Conservation (phyloP, 1,140 invertebrate genomes). For the Megalonaias nervosa region DNA sequence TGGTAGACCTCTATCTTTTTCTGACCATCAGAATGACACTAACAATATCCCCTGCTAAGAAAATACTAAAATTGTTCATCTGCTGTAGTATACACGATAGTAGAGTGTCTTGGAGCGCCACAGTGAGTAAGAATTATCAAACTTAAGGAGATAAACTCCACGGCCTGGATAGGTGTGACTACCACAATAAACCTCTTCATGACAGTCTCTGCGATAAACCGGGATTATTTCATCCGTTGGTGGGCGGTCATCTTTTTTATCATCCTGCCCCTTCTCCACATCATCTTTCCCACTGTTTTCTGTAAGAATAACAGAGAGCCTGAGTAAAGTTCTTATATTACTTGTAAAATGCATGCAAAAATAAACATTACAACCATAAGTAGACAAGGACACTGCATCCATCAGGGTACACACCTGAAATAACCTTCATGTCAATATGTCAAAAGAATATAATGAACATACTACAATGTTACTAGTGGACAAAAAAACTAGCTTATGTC, state of each 20-base stretch:
- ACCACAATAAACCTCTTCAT: constrained; percentile 97
- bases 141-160: constrained; percentile 98
- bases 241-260: constrained; percentile 70
- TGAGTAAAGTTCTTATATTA: no score
- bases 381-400: no score
- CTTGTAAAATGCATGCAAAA: no score
- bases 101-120: constrained; percentile 99
- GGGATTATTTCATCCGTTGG: constrained; percentile 88
- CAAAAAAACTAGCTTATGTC: no score
- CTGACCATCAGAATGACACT: no score
- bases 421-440: no score
- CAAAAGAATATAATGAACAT: no score
- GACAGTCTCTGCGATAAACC: constrained; percentile 95
- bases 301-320: constrained; percentile 16
- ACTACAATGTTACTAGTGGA: no score
- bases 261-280: constrained; percentile 59
- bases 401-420: no score
- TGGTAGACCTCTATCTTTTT: no score
- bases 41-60: no score
- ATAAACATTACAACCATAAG: no score
- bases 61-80: constrained; percentile 35
- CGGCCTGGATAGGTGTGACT: constrained; percentile 95
- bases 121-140: constrained; percentile 99
- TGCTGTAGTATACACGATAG: constrained; percentile 97
- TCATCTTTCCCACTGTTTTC: constrained; percentile 55